phyloP scores from a whole-genome alignment of 2,113 vertebrate species.

The Asarcornis scutulata region DNA sequence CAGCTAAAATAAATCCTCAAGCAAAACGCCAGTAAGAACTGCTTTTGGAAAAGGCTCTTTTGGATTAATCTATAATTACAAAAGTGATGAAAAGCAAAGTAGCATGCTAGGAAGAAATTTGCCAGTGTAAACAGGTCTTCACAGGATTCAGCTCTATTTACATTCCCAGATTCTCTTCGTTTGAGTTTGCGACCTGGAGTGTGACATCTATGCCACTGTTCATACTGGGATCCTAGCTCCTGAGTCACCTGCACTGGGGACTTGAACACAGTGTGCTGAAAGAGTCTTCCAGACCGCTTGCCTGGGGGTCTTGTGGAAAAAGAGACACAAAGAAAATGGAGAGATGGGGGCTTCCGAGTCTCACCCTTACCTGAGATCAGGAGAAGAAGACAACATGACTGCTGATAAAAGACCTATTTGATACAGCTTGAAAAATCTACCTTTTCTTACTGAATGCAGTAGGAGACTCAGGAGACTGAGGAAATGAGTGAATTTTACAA shows the following conservation, averaged over 20 bases:
- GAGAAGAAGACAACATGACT: not conserved
- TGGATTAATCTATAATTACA: not conserved
- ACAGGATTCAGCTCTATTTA: not conserved
- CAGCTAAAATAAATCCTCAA: not conserved
- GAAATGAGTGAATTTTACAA: not conserved
- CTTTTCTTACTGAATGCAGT: not conserved
- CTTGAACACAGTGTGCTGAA: not conserved
- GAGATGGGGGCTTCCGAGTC: not conserved
- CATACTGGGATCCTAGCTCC: accelerated
- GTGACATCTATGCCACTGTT: not conserved
- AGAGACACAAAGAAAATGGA: not conserved
- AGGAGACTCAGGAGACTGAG: not conserved
- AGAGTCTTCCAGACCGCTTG: not conserved
- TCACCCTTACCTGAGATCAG: not conserved
- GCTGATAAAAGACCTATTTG: not conserved
- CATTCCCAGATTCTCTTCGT: not conserved
- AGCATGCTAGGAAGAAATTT: not conserved
- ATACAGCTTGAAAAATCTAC: not conserved
- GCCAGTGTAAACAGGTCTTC: not conserved
- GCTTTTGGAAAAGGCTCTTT: not conserved
- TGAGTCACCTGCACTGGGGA: too few species aligned
- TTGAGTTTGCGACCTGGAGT: not conserved
- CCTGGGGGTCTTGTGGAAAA: not conserved
- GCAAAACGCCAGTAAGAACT: not conserved
- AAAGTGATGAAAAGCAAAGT: not conserved